Conservation (phyloP, 2,888 invertebrate species). For the Ennomos erosarius region DNA sequence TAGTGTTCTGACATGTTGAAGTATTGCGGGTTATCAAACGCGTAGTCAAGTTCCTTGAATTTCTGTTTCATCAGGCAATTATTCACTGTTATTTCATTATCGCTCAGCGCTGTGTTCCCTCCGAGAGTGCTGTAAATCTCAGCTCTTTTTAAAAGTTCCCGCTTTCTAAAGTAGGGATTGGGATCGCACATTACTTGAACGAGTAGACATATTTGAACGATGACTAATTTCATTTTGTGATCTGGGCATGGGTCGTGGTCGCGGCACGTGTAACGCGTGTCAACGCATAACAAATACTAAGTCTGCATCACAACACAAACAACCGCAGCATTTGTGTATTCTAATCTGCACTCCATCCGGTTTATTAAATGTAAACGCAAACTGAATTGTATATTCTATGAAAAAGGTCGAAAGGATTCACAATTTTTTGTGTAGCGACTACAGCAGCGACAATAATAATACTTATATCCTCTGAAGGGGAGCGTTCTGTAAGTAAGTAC, state of each 20-base stretch:
- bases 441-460: too few species aligned
- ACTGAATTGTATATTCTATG: too few species aligned
- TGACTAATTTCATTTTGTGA: conserved; percentile 15
- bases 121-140: conserved; percentile 81
- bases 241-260: background rate
- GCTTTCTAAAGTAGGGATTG: conserved; percentile 53
- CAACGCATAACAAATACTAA: background rate
- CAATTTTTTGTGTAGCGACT: too few species aligned
- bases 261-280: conserved; percentile 9
- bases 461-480: too few species aligned
- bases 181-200: conserved; percentile 44
- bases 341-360: too few species aligned
- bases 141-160: conserved; percentile 73
- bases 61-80: conserved; percentile 86
- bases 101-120: conserved; percentile 74
- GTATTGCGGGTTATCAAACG: conserved; percentile 79
- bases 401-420: too few species aligned
- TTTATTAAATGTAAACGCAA: too few species aligned
- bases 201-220: conserved; percentile 8
- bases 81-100: conserved; percentile 82
- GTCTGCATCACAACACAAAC: too few species aligned
- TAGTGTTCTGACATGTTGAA: conserved; percentile 89
- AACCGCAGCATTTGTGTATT: too few species aligned
- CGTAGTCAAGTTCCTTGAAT: conserved; percentile 80
- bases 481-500: too few species aligned